These are phyloP conservation scores for Drosophila differens DNA, from an alignment of 2,888 invertebrate species.

Conservation along the genomic window DNA sequence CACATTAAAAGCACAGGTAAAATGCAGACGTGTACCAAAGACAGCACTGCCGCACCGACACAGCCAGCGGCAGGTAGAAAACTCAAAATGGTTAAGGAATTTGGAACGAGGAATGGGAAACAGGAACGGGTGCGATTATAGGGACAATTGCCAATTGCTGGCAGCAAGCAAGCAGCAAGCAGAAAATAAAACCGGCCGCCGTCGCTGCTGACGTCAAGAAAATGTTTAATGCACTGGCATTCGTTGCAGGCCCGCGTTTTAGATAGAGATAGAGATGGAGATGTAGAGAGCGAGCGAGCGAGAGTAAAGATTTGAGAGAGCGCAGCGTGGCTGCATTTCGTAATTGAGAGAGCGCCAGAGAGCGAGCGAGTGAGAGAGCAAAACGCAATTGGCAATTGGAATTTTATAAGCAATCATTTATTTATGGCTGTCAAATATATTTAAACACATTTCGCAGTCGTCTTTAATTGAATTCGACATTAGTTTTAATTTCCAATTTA, in stretches of 20 bases:
- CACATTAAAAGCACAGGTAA: conserved; percentile 50
- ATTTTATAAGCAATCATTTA: conserved; percentile 51
- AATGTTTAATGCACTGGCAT: conserved; percentile 64
- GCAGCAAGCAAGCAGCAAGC: neutral
- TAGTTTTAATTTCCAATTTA: conserved; percentile 49
- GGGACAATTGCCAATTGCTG: conserved; percentile 38
- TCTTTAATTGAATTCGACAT: conserved; percentile 42
- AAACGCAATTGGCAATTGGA: conserved; percentile 54
- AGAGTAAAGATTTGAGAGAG: conserved; percentile 22
- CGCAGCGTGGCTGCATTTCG: conserved; percentile 46
- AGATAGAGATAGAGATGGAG: conserved; percentile 12
- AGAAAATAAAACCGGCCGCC: conserved; percentile 48
- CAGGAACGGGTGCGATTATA: conserved; percentile 20
- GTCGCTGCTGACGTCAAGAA: conserved; percentile 57
- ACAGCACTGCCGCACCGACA: conserved; percentile 28
- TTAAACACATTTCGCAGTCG: conserved; percentile 28
- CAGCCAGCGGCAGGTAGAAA: conserved; percentile 58
- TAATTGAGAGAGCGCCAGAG: conserved; percentile 49
- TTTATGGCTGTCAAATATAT: conserved; percentile 49
- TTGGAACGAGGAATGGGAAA: conserved; percentile 30
- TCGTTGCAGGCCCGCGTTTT: conserved; percentile 46
- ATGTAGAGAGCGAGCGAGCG: conserved; percentile 21
- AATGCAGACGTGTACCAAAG: conserved; percentile 58
- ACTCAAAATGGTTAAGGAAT: conserved; percentile 35
- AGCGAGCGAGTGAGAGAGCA: conserved; percentile 4